Base-by-base conservation (phyloP, 92 coral and sea anemone species). In the Porites divaricata region DNA sequence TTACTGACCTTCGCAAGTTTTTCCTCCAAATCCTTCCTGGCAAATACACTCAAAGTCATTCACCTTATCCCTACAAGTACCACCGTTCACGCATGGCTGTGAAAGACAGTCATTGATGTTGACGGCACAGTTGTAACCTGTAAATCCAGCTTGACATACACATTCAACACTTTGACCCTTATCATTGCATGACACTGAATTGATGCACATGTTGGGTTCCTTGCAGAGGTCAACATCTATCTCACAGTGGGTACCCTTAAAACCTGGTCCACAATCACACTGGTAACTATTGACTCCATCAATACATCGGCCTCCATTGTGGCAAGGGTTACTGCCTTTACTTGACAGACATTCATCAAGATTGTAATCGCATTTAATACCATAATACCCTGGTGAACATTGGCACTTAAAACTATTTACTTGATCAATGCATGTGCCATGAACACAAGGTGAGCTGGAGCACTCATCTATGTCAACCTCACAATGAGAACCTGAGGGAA, bases 391-490 rank as follows among this genome's bases (percentile, higher is more conserved):
- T 26, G 98, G 95, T 19, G 82, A 88, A 72, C 99, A 96, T 81
- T 88, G 90, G 65, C 99, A 96, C 72, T 88, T 89, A 72, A 85
- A 96, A 9, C 93, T 83, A 77, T 96, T 89, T 17, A 92, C 94
- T 58, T 91, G 89, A 81, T 96, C 99, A 53, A 92, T 79, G 72
- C 99, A 96, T 11, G 91, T 89, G 53, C 99, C 99, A 72, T 93
- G 89, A 28, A 65, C 87, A 80, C 99, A 96, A 4, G 99, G 97
- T 41, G 88, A 88, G 4, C 92, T 78, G 3, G 91, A 91, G 85
- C 99, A 96, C 23, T 96, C 99, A 88, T 96, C 89, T 26, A 96
- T 93, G 72, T 96, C 89, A 68, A 96, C 95, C 65, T 96, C 99
- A 86, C 99, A 96, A 56, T 92, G 97, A 62, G 93, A 85, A 66